Conservation (phyloP, 2,888 invertebrate species). For the Hydriomena furcata region DNA sequence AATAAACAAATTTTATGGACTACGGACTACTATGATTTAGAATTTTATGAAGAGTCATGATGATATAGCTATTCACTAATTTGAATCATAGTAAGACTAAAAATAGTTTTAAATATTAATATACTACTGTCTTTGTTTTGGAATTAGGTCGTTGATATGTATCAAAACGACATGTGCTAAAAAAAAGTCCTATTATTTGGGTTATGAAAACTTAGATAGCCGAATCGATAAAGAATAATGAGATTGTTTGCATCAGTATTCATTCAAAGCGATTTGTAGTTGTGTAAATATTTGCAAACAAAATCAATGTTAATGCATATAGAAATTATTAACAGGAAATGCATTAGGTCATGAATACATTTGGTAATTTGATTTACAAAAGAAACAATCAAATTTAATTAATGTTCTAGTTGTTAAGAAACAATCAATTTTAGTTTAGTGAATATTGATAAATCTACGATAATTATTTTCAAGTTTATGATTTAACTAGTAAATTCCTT, state of each 20-base stretch:
- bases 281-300: slow-evolving; percentile 27
- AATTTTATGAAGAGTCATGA: no score
- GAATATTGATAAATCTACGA: slow-evolving; percentile 18
- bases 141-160: no score
- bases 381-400: slow-evolving; percentile 5
- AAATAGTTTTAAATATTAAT: no score
- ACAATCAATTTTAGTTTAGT: slow-evolving; percentile 2
- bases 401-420: no score
- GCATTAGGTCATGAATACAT: slow-evolving; percentile 24
- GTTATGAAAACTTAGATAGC: slow-evolving; percentile 2
- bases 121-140: no score
- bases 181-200: slow-evolving; percentile 4
- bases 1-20: no score
- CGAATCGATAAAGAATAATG: neutral
- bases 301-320: slow-evolving; percentile 24
- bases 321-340: slow-evolving; percentile 27
- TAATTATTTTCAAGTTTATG: slow-evolving; percentile 15
- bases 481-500: neutral
- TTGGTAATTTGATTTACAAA: slow-evolving; percentile 20
- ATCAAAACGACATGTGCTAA: no score
- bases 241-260: neutral
- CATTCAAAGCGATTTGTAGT: neutral
- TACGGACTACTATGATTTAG: no score
- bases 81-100: no score
- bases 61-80: no score